Evolutionary conservation across 2,113 vertebrate species (phyloP), one percentile per base, ranked within the genome.

Genomic region (Suncus etruscus): DNA sequence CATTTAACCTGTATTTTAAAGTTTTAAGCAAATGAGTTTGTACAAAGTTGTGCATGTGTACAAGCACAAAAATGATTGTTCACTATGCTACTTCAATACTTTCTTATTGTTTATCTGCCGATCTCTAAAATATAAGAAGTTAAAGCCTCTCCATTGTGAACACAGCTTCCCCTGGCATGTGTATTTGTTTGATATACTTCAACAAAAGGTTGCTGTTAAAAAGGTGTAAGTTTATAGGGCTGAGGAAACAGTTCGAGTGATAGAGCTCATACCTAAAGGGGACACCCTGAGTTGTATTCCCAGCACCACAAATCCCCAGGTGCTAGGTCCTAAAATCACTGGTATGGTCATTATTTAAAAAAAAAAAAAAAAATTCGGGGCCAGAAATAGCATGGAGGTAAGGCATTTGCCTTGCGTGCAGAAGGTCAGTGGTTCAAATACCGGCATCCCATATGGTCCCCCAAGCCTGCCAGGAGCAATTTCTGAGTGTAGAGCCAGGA

Each of bases 81-180:
- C 39, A 65, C 2, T 45, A 8, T 68, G 14, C 74, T 50, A 82
- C 10, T 86, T 20, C 70, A 63, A 70, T 69, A 58, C 82, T 69
- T 68, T 93, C 54, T 47, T 86, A 68, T 63, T 50, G 18, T 69
- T 89, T 58, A 93, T 80, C 24, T 70, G 39, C 48, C 73, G 31
- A 86, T 63, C 68, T 93, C 51, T 82, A 82, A 90, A 82, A 82
- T 51, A 86, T 0, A 76, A 47, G 74, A 61, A 22, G 58, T 25
- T 58, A 47, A 93, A 48, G 48, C 54, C 54, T 45, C 32, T 58
- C n/a, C 11, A 54, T 51, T 72, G 76, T 31, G 27, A 61, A 86
- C 4, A 50, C 15, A 70, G 12, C 51, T 86, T 90, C 39, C 86
- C 27, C 51, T 86, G 45, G 25, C 63, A 82, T 70, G 81, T 50